Evolutionary conservation across 2,797 vertebrate genomes (phyloP), one percentile per base, ranked within the genome.

Genomic region (Sphenodon punctatus): DNA sequence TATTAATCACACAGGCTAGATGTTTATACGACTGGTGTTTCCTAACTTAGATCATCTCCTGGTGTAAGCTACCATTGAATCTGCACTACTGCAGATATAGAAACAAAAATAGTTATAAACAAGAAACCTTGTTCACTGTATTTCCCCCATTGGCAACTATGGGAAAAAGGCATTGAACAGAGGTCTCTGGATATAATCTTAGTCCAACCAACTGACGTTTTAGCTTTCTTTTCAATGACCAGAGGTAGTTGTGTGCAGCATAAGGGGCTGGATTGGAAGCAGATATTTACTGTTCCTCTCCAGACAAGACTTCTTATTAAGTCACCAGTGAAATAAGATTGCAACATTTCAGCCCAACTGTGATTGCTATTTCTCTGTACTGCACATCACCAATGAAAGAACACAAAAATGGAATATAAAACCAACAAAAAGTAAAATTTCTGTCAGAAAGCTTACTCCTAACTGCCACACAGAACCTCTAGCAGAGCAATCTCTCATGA

Each of bases 301-400:
- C 41, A 5, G 34, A 27, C 27, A 30, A 17, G 30, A 51, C 49
- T 51, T 53, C 38, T 32, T 74, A 3, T 23, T 58, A 20, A 58
- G 11, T 36, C 36, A 45, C n/a, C 71, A 53, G 3, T 5, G 41
- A 72, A 61, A 55, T 72, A 15, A 77, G 0, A 1, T 0, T 13
- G 0, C 22, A 7, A 46, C n/a, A 20, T 16, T 17, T 27, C 11
- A 16, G 7, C 48, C 6, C 56, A 0, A 11, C 53, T 25, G 41
- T 58, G 32, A 70, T 49, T 45, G 23, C 36, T 7, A 10, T 2
- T 38, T 67, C 56, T 4, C 7, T 42, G 20, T 67, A 39, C 14
- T 10, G 17, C 4, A 12, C 36, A 34, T 20, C 6, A 70, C 16
- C 30, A 75, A 53, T 61, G 4, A 48, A 43, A 2, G 2, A 39